Evolutionary conservation across 2,888 invertebrate species (phyloP).

Genomic region (Hypsopygia costalis): DNA sequence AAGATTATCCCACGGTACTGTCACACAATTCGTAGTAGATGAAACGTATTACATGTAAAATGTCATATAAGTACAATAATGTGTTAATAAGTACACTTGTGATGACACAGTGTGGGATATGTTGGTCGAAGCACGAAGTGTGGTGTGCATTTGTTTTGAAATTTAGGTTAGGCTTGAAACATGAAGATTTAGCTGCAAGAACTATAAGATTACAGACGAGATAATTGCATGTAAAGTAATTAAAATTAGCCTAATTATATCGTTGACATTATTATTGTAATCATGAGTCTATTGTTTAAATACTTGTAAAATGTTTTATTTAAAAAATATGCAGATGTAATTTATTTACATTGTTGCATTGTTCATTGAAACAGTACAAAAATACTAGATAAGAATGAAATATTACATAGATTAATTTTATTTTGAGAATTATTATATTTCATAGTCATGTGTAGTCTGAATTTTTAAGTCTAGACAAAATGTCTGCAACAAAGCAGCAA

Average conservation of each 20-base stretch:
- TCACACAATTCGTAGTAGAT: conserved; percentile 3
- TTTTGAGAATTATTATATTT: no score
- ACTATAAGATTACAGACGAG: neutral
- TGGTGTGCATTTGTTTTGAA: conserved; percentile 5
- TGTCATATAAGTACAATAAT: neutral
- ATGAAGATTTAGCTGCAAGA: no score
- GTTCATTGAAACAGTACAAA: no score
- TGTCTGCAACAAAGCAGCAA: no score
- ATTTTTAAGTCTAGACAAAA: no score
- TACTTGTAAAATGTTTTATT: neutral
- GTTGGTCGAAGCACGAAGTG: no score
- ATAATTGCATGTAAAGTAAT: neutral
- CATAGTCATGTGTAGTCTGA: no score
- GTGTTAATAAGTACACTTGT: conserved; percentile 9
- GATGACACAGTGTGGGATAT: conserved; percentile 15
- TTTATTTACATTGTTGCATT: conserved; percentile 1
- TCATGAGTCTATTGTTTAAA: neutral
- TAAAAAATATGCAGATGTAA: neutral
- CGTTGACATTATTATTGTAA: neutral
- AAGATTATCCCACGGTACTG: conserved; percentile 15
- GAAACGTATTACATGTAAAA: conserved; percentile 9
- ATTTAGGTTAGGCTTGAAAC: conserved; percentile 5
- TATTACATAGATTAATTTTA: no score
- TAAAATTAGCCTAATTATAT: neutral
- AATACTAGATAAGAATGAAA: no score